Conservation (phyloP, 1,140 invertebrate species). For the Drosophila gunungcola region DNA sequence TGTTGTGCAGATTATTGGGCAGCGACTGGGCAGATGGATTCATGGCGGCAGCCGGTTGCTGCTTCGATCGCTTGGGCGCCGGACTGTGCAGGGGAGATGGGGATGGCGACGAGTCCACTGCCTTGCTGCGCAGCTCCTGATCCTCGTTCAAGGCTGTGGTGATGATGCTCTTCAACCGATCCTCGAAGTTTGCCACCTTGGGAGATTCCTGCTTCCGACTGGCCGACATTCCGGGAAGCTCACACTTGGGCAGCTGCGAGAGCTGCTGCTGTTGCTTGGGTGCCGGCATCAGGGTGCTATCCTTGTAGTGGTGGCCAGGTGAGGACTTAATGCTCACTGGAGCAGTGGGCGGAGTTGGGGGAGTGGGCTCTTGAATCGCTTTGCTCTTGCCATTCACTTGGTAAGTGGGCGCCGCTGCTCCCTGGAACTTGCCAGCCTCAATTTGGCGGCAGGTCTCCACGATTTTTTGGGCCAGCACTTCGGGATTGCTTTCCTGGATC, state of each 20-base stretch:
- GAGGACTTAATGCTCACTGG: conserved; percentile 16
- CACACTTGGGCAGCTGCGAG: conserved; percentile 58
- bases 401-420: conserved; percentile 12
- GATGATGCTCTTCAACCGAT: conserved; percentile 96
- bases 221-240: conserved; percentile 39
- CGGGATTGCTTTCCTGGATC: conserved; percentile 96
- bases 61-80: conserved; percentile 72
- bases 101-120: conserved; percentile 40
- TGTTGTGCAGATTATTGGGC: conserved; percentile 70
- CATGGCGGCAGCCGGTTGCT: conserved; percentile 46
- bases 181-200: conserved; percentile 94
- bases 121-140: conserved; percentile 86
- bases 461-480: conserved; percentile 94
- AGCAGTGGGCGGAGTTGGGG: conserved; percentile 50
- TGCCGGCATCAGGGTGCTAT: conserved; percentile 82
- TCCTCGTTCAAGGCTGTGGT: conserved; percentile 95
- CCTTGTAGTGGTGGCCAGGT: conserved; percentile 47
- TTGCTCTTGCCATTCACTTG: conserved; percentile 50
- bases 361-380: conserved; percentile 16
- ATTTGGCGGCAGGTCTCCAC: conserved; percentile 94
- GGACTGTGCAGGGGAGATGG: conserved; percentile 63
- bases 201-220: conserved; percentile 88
- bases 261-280: conserved; percentile 61
- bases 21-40: conserved; percentile 26
- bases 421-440: conserved; percentile 90